phyloP scores from a whole-genome alignment of 2,113 vertebrate genomes.

The Eolophus roseicapilla region DNA sequence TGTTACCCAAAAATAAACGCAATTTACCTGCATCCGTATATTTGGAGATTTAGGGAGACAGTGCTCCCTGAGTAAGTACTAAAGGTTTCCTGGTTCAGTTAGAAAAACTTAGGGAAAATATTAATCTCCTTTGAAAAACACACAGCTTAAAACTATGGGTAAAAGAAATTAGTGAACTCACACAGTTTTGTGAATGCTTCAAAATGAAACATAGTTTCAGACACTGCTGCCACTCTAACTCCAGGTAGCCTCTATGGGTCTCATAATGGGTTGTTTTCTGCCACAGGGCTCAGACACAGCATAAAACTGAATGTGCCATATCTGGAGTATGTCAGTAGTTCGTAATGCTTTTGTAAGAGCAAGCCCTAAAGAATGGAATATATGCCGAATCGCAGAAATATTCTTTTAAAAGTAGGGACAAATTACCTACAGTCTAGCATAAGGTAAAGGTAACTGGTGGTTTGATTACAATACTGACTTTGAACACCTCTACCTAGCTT shows the following conservation, averaged over 20 bases:
- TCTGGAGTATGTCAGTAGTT: background rate
- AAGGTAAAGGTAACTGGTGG: background rate
- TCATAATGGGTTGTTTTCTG: background rate
- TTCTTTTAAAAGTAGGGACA: background rate
- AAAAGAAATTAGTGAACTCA: background rate
- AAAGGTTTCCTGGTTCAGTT: background rate
- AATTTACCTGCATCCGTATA: background rate
- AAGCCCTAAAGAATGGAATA: background rate
- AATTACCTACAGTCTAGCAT: background rate
- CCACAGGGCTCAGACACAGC: background rate
- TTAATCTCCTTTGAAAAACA: background rate
- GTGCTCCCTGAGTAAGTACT: background rate
- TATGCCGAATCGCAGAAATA: background rate
- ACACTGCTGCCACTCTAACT: background rate
- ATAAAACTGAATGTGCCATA: background rate
- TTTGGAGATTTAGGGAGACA: background rate
- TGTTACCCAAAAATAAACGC: background rate
- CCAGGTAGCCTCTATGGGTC: background rate
- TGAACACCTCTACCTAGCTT: background rate
- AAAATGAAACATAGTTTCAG: constrained; percentile 20
- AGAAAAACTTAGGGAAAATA: background rate
- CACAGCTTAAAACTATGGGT: background rate
- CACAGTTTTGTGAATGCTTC: background rate
- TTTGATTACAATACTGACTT: background rate
- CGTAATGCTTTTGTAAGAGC: background rate